A percentile compares a stretch with the other conserved stretches of the same genome.
Conservation (phyloP, 2,888 invertebrate species). For the Chaetogeoica ovagalla region DNA sequence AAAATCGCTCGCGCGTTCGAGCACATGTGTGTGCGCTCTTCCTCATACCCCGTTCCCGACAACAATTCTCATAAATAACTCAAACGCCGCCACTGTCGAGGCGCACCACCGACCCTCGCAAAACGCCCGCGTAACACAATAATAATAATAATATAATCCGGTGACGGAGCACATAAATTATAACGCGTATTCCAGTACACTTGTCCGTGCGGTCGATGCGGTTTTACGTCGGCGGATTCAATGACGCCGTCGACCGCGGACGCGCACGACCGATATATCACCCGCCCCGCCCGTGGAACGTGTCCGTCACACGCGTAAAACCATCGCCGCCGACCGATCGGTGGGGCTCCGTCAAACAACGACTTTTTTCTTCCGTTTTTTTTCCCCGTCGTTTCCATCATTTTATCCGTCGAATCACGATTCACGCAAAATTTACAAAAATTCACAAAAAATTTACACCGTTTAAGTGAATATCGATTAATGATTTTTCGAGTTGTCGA, state of each 20-base stretch:
- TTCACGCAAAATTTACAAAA: no score
- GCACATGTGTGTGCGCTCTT: background rate
- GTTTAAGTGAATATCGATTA: no score
- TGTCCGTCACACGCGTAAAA: no score
- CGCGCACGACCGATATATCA: background rate
- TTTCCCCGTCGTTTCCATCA: no score
- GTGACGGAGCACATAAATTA: conserved; percentile 52
- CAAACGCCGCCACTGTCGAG: conserved; percentile 26
- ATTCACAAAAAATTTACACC: no score
- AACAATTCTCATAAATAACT: conserved; percentile 36
- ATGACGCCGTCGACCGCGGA: conserved; percentile 13
- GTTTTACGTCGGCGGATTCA: conserved; percentile 42
- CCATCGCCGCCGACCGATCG: no score
- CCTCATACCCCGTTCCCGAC: background rate
- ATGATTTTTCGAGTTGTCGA: no score
- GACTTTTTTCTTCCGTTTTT: no score
- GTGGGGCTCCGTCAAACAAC: no score
- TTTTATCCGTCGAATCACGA: no score
- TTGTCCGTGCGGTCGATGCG: background rate
- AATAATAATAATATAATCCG: conserved; percentile 48
- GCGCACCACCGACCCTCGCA: conserved; percentile 4
- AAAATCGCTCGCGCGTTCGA: conserved; percentile 17
- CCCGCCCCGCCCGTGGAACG: no score
- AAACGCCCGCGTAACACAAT: conserved; percentile 8
- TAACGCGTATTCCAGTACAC: background rate